These are phyloP conservation scores for Alcis repandata DNA, from an alignment of 2,888 invertebrate species.

Conservation along the genomic window DNA sequence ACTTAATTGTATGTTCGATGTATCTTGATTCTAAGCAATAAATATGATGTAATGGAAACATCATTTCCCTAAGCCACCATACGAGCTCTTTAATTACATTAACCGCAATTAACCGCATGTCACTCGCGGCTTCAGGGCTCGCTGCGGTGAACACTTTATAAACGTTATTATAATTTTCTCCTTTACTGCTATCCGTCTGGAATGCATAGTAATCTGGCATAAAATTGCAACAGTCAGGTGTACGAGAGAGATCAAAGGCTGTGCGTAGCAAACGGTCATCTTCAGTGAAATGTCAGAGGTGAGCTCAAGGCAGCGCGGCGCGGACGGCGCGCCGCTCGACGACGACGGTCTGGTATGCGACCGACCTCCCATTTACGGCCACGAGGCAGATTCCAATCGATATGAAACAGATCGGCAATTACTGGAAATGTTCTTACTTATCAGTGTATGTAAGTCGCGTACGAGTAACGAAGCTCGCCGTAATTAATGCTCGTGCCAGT, in stretches of 20 bases:
- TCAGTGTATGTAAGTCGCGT: slow-evolving; percentile 25
- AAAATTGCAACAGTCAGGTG: slow-evolving; percentile 73
- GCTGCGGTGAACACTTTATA: slow-evolving; percentile 51
- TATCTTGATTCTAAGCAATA: neutral
- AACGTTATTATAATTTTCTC: slow-evolving; percentile 66
- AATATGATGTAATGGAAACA: slow-evolving; percentile 15
- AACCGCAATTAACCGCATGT: slow-evolving; percentile 64
- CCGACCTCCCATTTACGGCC: slow-evolving; percentile 59
- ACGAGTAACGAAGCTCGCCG: slow-evolving; percentile 27
- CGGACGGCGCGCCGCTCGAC: slow-evolving; percentile 43
- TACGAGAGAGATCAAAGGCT: slow-evolving; percentile 76
- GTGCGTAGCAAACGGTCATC: slow-evolving; percentile 74
- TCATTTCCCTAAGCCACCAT: slow-evolving; percentile 22
- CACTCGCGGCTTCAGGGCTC: slow-evolving; percentile 56
- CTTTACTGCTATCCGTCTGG: slow-evolving; percentile 65
- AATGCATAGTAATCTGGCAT: slow-evolving; percentile 72
- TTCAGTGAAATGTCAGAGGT: slow-evolving; percentile 78
- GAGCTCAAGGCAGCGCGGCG: slow-evolving; percentile 51
- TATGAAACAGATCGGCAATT: slow-evolving; percentile 51
- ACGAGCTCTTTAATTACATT: slow-evolving; percentile 61
- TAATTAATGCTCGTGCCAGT: slow-evolving; percentile 40
- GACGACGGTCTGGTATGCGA: slow-evolving; percentile 68
- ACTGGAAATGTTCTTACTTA: slow-evolving; percentile 34
- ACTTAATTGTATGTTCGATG: neutral
- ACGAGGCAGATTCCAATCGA: slow-evolving; percentile 51